Evolutionary conservation across 2,113 vertebrate genomes (phyloP).

Genomic region (Channa argus): DNA sequence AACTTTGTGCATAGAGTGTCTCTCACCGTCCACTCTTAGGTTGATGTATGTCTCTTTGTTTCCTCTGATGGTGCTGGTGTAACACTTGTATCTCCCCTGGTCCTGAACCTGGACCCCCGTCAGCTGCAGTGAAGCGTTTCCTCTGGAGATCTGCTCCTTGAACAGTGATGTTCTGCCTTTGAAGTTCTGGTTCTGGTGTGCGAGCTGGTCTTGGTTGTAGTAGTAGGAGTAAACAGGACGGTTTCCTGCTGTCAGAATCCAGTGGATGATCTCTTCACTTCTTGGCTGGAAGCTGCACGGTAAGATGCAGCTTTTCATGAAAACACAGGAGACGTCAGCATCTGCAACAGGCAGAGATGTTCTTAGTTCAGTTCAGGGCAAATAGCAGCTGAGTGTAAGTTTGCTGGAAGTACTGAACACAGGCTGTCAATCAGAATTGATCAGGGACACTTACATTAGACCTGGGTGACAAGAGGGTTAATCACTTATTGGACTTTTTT

Average conservation of each 20-base stretch:
- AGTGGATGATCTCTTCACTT: conserved; percentile 78
- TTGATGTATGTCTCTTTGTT: no score
- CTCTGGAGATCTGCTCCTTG: conserved; percentile 46
- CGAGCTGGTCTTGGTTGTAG: conserved; percentile 47
- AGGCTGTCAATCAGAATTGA: no score
- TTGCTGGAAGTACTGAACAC: no score
- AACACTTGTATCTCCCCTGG: no score
- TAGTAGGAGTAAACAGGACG: conserved; percentile 75
- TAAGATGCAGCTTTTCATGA: conserved; percentile 50
- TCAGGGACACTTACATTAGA: no score
- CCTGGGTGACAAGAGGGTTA: no score
- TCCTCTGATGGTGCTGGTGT: no score
- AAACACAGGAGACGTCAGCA: no score
- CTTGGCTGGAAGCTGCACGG: conserved; percentile 70
- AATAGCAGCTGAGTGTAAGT: no score
- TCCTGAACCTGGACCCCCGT: conserved; percentile 20
- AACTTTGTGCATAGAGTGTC: neutral
- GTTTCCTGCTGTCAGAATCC: conserved; percentile 30
- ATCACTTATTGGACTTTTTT: no score
- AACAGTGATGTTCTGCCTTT: conserved; percentile 76
- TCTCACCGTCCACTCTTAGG: neutral
- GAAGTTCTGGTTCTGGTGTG: conserved; percentile 40
- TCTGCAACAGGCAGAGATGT: no score
- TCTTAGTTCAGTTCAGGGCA: no score
- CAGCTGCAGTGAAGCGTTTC: conserved; percentile 53